Evolutionary conservation across 2,797 vertebrate genomes (phyloP).

Genomic region (Eulemur mongoz): DNA sequence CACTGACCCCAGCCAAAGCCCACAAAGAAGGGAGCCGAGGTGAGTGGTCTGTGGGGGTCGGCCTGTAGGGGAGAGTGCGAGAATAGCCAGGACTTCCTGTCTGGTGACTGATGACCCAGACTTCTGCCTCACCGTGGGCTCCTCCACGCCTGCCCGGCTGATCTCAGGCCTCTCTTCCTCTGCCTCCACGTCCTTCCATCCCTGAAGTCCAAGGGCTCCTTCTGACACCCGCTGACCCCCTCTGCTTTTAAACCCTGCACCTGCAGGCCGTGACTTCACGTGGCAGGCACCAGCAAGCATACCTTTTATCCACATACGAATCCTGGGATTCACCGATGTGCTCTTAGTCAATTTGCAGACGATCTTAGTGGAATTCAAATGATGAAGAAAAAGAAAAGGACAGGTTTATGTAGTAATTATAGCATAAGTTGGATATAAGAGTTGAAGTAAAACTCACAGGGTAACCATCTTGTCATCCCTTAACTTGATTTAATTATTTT

Average conservation of each 20-base stretch:
- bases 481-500: not conserved
- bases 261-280: fast-evolving
- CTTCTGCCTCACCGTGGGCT: not conserved
- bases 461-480: not conserved
- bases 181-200: not conserved
- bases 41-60: not conserved
- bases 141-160: not conserved
- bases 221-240: not conserved
- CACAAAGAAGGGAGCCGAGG: not conserved
- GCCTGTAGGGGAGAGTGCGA: too few relatives aligned
- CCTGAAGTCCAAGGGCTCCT: not conserved
- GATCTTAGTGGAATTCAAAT: not conserved
- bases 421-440: fast-evolving
- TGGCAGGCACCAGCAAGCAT: not conserved
- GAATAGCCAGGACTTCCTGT: fast-evolving
- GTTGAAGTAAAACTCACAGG: not conserved
- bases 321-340: not conserved
- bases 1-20: not conserved
- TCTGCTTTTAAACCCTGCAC: not conserved
- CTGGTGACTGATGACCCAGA: not conserved
- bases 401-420: not conserved
- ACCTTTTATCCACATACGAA: not conserved
- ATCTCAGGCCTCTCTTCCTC: too few relatives aligned
- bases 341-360: not conserved
- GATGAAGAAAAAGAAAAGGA: not conserved